Evolutionary conservation across 2,113 vertebrate species (phyloP), one percentile per base, ranked within the genome.

Genomic region (Macheiramphus alcinus): DNA sequence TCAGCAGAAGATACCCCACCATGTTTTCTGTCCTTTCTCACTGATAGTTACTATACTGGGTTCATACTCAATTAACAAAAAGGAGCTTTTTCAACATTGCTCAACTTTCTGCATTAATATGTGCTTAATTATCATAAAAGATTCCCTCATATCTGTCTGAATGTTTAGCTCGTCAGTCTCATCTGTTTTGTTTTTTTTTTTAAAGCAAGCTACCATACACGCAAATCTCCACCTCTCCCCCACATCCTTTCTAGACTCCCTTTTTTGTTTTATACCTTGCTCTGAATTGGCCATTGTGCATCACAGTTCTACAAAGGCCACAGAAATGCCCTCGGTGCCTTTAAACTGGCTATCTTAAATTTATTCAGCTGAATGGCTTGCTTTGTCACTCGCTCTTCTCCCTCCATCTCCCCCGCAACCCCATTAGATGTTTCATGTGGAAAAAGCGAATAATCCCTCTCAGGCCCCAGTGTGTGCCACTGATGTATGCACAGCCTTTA

Each of bases 401-500:
- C 52, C 23, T 71, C 25, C 47, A 34, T 53, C 82, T 55, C 52
- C n/a, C 45, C n/a, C 72, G 63, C 50, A 86, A n/a, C 9, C 50
- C 31, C 32, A 16, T n/a, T 40, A 67, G 38, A 86, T 22, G 11
- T 80, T 94, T 90, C 88, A 70, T 81, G 52, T 52, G 61, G 31
- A 70, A 76, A 53, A 87, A 82, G 12, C 27, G 36, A 97, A 86
- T 81, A 89, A 96, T 56, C 36, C 61, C 47, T 94, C 80, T 95
- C 80, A 91, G 48, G 25, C 22, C 34, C 25, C 76, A 53, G 20
- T 42, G 19, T 65, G 40, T 72, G 48, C 48, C 58, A 71, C 65
- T 79, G 61, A 86, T 86, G 31, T 72, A 91, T 61, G 92, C 88
- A 84, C 27, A 91, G 83, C 48, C 93, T 93, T 89, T 93, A 89